Evolutionary conservation across 2,888 invertebrate species (phyloP), one percentile per base, ranked within the genome.

Genomic region (Drosophila austrosaltans): DNA sequence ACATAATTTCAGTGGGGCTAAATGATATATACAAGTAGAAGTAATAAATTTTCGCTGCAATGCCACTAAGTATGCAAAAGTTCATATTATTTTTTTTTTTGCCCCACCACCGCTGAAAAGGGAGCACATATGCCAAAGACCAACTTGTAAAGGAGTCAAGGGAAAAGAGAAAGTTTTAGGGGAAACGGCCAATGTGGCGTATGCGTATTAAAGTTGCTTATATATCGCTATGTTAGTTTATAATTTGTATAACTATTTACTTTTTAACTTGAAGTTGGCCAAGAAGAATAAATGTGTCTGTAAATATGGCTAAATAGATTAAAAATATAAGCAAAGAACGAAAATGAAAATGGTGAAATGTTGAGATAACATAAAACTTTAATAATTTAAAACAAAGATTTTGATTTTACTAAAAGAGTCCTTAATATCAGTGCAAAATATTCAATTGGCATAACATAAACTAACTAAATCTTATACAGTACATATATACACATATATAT

Each of bases 1-100:
- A 75, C 87, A 84, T 86, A 84, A 84, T 84, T 84, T 76, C 59
- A 48, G 36, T 20, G 30, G 39, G 65, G 67, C 78, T 72, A 85
- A 78, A 76, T 83, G 79, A 81, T 80, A 83, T 80, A 75, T 72
- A 66, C 75, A 71, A 78, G 75, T 66, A 77, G 72, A 62, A 67
- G 79, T 79, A 79, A 83, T 86, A 82, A 82, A 78, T 82, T 82
- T 74, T 64, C 72, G 57, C 69, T 63, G 71, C 48, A 63, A 54
- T 53, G 53, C 58, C 70, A 67, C 80, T 74, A 76, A 77, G 77
- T 77, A 66, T 64, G 74, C 83, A 32, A 63, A 86, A 76, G 54
- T 84, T 77, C 36, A 36, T 36, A 1, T 69, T 63, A 30, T 42
- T 40, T 57, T 63, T 53, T 10, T 3, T 25, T 25, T 48, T n/a